phyloP scores from a whole-genome alignment of 2,797 vertebrate species.

The Manis crassicaudata region DNA sequence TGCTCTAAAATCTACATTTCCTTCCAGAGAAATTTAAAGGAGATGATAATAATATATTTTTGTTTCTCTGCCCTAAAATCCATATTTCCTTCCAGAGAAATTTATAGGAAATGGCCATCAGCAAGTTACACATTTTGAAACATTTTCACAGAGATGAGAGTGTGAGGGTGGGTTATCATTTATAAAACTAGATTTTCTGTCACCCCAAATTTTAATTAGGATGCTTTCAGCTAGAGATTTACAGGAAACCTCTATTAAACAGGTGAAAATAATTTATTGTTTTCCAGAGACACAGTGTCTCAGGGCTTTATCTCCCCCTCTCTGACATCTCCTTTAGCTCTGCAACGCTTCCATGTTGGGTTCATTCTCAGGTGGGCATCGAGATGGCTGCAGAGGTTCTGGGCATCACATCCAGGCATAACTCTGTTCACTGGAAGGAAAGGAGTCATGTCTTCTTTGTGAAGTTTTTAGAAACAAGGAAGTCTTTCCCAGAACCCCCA shows the following conservation, averaged over 20 bases:
- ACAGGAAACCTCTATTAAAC: background rate
- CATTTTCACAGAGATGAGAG: constrained; percentile 5
- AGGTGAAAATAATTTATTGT: constrained; percentile 21
- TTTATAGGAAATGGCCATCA: background rate
- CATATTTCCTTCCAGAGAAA: constrained; percentile 24
- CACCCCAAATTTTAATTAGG: background rate
- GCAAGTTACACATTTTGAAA: constrained; percentile 27
- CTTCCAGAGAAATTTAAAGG: too few relatives aligned
- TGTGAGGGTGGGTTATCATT: background rate
- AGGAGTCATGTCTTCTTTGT: background rate
- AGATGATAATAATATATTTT: background rate
- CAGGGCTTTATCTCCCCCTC: background rate
- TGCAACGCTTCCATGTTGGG: background rate
- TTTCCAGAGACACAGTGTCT: background rate
- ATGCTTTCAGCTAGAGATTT: background rate
- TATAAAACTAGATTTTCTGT: background rate
- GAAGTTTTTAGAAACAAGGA: background rate
- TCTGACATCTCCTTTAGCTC: background rate
- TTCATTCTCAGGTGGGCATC: background rate
- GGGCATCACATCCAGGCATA: background rate
- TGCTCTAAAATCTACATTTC: background rate
- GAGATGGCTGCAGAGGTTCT: background rate
- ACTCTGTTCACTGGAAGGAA: background rate
- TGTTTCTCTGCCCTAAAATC: background rate
- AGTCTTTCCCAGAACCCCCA: background rate